Base-by-base conservation (phyloP, 2,113 vertebrate species). In the Melanotaenia duboulayi region DNA sequence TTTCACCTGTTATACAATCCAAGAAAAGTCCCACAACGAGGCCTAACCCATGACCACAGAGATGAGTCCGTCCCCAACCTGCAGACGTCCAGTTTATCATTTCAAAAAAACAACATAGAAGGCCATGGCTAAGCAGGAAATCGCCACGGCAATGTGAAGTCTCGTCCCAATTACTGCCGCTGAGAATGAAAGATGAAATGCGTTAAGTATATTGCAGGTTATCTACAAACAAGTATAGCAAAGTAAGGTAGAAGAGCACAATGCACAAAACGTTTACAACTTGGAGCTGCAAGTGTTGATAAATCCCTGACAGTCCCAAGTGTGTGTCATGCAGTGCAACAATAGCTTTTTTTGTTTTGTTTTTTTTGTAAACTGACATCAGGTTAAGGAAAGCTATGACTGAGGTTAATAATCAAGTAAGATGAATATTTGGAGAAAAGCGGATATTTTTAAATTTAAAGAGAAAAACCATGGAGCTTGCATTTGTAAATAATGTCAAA, bases 101-200 rank as follows among this genome's bases (percentile, higher is more conserved):
- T 99, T 98, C 72, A 96, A 89, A 82, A 97, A 94, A 42, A 97
- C 83, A 40, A 98, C 73, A 0, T 98, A 98, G 90, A 96, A 95
- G n/a, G 94, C 96, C 96, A 97, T 96, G 37, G 90, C 86, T 84
- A 97, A 32, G 55, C 96, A 97, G 85, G 95, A 95, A 8, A 95
- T 25, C 0, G 97, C 94, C 69, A 98, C 96, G 0, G 94, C 92
- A 23, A 96, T 85, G 25, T 97, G 97, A 61, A 99, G 95, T 49
- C 97, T 93, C 19, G 96, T 96, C 65, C 97, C 96, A 19, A 98
- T 98, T 72, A 99, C 89, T 11, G 97, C 96, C 56, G 96, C 97
- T 98, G 79, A 1, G 11, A 57, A 73, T 1, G 17, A 88, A 39
- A 80, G 58, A 63, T 59, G 9, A 4, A 0, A 51, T 25, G n/a